Conservation (phyloP, 2,113 vertebrate genomes). For the Seriola quinqueradiata region DNA sequence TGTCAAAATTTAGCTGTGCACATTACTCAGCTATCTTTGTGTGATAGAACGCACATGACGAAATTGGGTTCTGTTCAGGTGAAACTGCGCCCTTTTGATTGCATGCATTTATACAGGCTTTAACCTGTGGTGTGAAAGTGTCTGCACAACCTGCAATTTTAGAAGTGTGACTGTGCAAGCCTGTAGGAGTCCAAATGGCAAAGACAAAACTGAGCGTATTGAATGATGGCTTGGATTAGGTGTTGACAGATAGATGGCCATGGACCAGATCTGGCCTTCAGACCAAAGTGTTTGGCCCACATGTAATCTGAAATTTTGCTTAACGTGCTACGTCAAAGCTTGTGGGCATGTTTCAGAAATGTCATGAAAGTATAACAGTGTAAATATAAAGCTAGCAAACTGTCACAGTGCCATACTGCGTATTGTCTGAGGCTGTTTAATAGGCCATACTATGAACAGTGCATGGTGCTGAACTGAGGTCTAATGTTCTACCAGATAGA, state of each 20-base stretch:
- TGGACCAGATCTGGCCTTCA: neutral
- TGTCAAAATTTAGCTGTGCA: neutral
- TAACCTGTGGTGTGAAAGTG: neutral
- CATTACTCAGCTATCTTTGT: conserved; percentile 8
- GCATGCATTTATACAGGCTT: neutral
- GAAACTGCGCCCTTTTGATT: neutral
- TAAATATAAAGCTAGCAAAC: too few species aligned
- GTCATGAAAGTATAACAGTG: too few species aligned
- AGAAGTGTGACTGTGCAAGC: neutral
- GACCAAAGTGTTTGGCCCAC: neutral
- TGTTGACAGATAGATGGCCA: neutral
- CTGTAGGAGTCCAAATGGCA: conserved; percentile 11
- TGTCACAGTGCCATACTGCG: too few species aligned
- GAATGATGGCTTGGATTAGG: conserved; percentile 26
- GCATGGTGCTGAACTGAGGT: too few species aligned
- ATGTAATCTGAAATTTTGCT: neutral
- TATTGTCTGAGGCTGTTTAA: too few species aligned
- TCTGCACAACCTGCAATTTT: neutral
- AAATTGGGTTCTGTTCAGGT: neutral
- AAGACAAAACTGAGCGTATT: neutral
- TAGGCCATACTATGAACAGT: too few species aligned
- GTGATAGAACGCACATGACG: neutral
- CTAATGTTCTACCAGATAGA: too few species aligned
- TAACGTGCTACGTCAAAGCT: neutral
- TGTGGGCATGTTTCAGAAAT: too few species aligned